Conservation (phyloP, 2,113 vertebrate genomes). For the Epinephelus cyanopodus region DNA sequence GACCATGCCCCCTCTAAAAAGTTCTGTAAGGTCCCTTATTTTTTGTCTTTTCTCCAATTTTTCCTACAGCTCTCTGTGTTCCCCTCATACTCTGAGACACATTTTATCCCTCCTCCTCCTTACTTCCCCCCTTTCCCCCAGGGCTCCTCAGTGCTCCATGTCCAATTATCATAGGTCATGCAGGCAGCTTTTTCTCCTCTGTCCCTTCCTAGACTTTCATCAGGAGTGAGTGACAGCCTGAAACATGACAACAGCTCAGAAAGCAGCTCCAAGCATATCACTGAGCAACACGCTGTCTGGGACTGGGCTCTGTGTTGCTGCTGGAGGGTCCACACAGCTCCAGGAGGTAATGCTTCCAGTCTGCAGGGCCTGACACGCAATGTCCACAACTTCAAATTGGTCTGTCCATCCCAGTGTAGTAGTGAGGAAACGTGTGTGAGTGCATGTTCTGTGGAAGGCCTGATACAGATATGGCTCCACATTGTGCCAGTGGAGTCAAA, state of each 20-base stretch:
- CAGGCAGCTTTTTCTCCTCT: not conserved
- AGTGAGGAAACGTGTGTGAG: not conserved
- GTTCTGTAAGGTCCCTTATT: too few species aligned
- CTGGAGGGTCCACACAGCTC: not conserved
- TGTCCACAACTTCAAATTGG: constrained; percentile 5
- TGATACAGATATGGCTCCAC: not conserved
- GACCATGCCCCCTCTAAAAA: not conserved
- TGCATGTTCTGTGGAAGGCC: not conserved
- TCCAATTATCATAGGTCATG: constrained; percentile 23
- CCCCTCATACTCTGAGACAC: not conserved
- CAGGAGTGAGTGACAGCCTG: not conserved
- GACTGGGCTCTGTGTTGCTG: not conserved
- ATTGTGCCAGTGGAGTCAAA: not conserved
- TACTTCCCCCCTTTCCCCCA: not conserved
- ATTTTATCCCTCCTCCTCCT: too few species aligned
- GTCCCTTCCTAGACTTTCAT: constrained; percentile 12
- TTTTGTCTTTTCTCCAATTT: too few species aligned
- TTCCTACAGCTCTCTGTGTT: too few species aligned
- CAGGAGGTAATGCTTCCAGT: not conserved
- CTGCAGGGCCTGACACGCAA: not conserved
- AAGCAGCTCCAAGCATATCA: not conserved
- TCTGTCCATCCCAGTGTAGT: not conserved
- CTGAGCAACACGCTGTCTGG: not conserved
- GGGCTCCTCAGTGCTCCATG: not conserved
- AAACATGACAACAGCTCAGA: constrained; percentile 15